phyloP scores from a whole-genome alignment of 1,140 invertebrate genomes.

The Aphidius ervi region DNA sequence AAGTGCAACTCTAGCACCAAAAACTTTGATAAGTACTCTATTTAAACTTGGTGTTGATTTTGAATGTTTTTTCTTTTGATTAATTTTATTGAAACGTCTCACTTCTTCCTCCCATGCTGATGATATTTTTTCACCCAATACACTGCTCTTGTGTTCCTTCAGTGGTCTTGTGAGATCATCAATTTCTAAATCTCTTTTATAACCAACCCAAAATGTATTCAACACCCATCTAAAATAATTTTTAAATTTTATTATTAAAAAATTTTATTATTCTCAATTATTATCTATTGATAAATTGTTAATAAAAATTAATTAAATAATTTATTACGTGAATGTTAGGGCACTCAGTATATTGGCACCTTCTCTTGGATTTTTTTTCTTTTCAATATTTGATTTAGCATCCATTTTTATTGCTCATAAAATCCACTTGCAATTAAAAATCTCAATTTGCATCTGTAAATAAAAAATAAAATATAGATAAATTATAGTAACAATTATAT shows the following conservation, averaged over 20 bases:
- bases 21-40: slow-evolving; percentile 53
- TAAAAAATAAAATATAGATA: no score
- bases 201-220: slow-evolving; percentile 64
- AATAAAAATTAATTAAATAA: slow-evolving; percentile 16
- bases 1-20: slow-evolving; percentile 52
- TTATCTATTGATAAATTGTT: background rate
- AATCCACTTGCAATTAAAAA: background rate
- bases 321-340: slow-evolving; percentile 56
- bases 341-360: slow-evolving; percentile 55
- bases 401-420: slow-evolving; percentile 43
- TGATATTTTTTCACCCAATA: slow-evolving; percentile 50
- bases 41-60: slow-evolving; percentile 54
- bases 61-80: slow-evolving; percentile 25
- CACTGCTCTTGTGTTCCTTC: slow-evolving; percentile 54
- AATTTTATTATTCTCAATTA: no score
- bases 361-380: slow-evolving; percentile 54
- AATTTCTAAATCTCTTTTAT: slow-evolving; percentile 63
- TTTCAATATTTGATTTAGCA: slow-evolving; percentile 44
- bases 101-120: slow-evolving; percentile 42
- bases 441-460: no score
- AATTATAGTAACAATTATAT: no score
- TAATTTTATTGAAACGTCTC: slow-evolving; percentile 28
- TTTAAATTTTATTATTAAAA: background rate
- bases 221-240: slow-evolving; percentile 57
- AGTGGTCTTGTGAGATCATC: slow-evolving; percentile 67